A percentile compares a stretch with the other conserved stretches of the same genome.
These are phyloP conservation scores for Casuarius casuarius DNA, from an alignment of 2,113 vertebrate species.

Conservation along the genomic window DNA sequence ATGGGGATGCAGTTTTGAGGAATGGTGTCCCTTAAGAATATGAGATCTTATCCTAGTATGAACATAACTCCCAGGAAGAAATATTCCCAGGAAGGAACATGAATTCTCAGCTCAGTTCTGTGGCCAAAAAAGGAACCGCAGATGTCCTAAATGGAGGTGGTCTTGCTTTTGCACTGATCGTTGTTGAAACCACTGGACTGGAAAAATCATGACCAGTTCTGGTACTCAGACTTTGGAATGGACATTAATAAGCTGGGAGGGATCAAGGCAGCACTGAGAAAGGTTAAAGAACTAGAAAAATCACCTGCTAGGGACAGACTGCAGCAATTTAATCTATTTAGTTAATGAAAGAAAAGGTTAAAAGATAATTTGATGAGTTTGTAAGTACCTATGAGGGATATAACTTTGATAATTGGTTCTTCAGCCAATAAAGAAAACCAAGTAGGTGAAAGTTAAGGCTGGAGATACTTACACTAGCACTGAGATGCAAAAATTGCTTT, in stretches of 20 bases:
- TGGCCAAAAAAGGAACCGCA: constrained; percentile 45
- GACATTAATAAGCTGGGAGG: background rate
- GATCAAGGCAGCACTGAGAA: background rate
- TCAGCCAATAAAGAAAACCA: background rate
- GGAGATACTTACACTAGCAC: background rate
- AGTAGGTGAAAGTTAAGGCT: background rate
- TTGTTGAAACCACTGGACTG: background rate
- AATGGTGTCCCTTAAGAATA: background rate
- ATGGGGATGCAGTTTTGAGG: background rate
- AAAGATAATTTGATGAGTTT: constrained; percentile 9
- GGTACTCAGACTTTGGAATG: background rate
- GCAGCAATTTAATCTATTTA: background rate
- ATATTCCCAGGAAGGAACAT: background rate
- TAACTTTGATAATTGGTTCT: background rate
- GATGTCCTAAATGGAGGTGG: background rate
- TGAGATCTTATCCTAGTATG: background rate
- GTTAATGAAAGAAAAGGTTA: constrained; percentile 38
- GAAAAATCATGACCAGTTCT: background rate
- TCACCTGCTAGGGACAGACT: background rate
- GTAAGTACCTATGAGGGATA: background rate
- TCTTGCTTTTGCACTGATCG: background rate
- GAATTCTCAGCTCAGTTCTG: background rate
- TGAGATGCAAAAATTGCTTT: background rate
- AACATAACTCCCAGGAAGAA: background rate
- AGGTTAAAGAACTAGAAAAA: constrained; percentile 10